These are phyloP conservation scores for Cacatua alba DNA, from an alignment of 2,113 vertebrate species.

Conservation along the genomic window DNA sequence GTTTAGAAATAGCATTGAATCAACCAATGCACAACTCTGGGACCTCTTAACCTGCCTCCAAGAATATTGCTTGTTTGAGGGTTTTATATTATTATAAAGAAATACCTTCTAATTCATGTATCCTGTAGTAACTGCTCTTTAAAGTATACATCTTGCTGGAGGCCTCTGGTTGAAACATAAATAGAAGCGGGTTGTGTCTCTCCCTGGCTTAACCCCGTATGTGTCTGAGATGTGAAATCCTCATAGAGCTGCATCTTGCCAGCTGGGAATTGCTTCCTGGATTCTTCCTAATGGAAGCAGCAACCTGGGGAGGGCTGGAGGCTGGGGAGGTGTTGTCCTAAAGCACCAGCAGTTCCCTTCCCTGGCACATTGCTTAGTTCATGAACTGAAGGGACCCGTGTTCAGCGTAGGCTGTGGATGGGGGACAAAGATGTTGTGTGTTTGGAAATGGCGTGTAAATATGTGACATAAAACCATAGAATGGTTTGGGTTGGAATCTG, in stretches of 20 bases:
- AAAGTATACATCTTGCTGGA: not conserved
- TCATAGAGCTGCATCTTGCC: not conserved
- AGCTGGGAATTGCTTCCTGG: not conserved
- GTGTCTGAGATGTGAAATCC: not conserved
- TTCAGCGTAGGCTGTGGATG: not conserved
- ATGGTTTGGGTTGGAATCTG: not conserved
- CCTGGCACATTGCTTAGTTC: not conserved
- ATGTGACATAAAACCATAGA: not conserved
- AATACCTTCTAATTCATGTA: not conserved
- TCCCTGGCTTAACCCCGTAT: not conserved
- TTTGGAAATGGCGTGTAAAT: not conserved
- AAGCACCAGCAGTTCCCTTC: not conserved
- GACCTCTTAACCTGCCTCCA: not conserved
- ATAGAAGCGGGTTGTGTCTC: slow-evolving; percentile 5
- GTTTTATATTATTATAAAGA: not conserved
- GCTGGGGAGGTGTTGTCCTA: slow-evolving; percentile 25
- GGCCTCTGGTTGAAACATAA: slow-evolving; percentile 5
- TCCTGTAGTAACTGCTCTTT: not conserved
- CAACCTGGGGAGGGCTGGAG: slow-evolving; percentile 36
- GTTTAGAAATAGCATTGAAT: not conserved
- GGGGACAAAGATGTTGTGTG: not conserved
- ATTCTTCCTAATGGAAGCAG: slow-evolving; percentile 55
- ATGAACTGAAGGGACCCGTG: not conserved
- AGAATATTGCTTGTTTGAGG: not conserved
- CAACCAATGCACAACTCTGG: not conserved